A percentile compares a stretch with the other conserved stretches of the same genome.
These are phyloP conservation scores for Elgonia sp. DNA, from an alignment of 2,888 invertebrate species.

Conservation along the genomic window DNA sequence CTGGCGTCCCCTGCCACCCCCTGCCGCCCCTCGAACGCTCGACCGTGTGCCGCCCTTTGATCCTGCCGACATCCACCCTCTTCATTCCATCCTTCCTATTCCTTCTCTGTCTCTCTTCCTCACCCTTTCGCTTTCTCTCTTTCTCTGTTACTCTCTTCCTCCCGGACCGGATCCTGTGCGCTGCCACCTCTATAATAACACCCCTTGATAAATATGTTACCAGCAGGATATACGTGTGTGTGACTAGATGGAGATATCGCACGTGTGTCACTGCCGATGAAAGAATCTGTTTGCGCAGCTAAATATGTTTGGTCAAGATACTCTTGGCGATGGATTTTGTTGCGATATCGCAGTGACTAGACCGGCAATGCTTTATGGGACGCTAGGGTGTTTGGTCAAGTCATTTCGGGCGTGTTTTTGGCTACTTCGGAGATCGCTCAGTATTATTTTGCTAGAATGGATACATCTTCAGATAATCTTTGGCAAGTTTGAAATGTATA, in stretches of 20 bases:
- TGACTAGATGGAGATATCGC: conserved; percentile 65
- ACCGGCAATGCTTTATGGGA: background rate
- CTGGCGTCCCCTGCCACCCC: conserved; percentile 68
- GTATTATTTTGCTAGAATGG: background rate
- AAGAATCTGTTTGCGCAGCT: conserved; percentile 69
- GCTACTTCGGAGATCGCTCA: background rate
- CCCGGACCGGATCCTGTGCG: conserved; percentile 57
- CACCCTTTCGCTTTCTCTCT: background rate
- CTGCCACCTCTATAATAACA: conserved; percentile 74
- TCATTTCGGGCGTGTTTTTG: conserved; percentile 21
- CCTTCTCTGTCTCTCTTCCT: conserved; percentile 13
- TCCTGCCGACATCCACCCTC: conserved; percentile 86
- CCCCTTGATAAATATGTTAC: conserved; percentile 81
- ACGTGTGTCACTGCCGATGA: conserved; percentile 72
- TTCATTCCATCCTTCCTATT: conserved; percentile 69
- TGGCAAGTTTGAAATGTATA: background rate
- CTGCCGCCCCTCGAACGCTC: conserved; percentile 80
- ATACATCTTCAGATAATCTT: background rate
- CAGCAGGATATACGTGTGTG: conserved; percentile 71
- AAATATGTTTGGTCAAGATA: conserved; percentile 71
- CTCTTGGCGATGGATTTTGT: conserved; percentile 36
- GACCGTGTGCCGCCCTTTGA: conserved; percentile 86
- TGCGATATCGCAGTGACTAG: conserved; percentile 6
- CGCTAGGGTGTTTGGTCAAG: conserved; percentile 41
- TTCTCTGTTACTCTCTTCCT: conserved; percentile 56